These are phyloP conservation scores for Saguinus imperator DNA, from an alignment of 2,113 vertebrate genomes.

Conservation along the genomic window DNA sequence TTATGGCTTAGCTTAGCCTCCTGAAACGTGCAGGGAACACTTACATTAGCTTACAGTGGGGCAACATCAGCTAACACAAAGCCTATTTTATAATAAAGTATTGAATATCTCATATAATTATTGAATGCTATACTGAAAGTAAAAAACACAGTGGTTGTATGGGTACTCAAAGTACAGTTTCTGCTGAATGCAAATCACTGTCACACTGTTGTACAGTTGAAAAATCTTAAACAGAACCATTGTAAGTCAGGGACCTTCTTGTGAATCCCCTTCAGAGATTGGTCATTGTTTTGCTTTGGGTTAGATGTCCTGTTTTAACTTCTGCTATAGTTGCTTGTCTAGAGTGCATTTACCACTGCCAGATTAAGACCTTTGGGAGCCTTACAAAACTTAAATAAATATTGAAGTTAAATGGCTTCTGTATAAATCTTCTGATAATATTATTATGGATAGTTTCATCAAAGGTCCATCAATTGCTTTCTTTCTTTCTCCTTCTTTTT, in stretches of 20 bases:
- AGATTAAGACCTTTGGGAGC: background rate
- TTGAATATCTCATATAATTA: background rate
- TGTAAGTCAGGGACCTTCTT: background rate
- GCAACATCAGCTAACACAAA: background rate
- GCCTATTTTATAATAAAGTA: background rate
- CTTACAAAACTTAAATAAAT: background rate
- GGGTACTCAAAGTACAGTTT: background rate
- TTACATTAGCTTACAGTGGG: background rate
- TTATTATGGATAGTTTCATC: background rate
- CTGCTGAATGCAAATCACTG: background rate
- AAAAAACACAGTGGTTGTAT: background rate
- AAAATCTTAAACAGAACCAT: background rate
- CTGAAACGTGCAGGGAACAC: background rate
- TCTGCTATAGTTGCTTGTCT: background rate
- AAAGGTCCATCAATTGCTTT: background rate
- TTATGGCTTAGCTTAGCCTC: background rate
- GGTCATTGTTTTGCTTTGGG: background rate
- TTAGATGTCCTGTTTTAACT: background rate
- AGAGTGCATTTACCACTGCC: too few species aligned
- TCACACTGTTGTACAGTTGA: too few species aligned
- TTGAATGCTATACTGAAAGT: background rate
- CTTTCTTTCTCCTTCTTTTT: rapidly evolving
- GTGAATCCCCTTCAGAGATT: too few species aligned
- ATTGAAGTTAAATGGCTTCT: background rate
- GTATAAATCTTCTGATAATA: background rate